phyloP scores from a whole-genome alignment of 2,113 vertebrate species.

The Pantherophis guttatus region DNA sequence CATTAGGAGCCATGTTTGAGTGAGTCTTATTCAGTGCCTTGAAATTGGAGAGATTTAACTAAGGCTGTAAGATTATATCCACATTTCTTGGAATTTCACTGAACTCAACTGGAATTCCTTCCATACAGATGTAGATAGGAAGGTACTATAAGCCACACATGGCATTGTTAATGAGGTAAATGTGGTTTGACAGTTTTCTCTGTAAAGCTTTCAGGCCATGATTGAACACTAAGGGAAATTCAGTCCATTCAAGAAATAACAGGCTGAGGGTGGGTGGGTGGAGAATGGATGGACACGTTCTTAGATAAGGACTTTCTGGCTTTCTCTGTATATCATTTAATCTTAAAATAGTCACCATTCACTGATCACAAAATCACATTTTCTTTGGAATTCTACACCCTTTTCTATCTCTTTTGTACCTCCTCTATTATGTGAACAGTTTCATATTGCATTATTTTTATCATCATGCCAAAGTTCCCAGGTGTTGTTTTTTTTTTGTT shows the following conservation, averaged over 20 bases:
- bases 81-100: neutral
- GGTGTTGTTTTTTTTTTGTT: constrained; percentile 2
- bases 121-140: neutral
- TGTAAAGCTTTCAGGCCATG: neutral
- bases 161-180: neutral
- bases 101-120: neutral
- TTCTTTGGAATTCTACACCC: constrained; percentile 45
- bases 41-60: neutral
- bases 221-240: neutral
- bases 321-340: constrained; percentile 21
- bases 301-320: neutral
- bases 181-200: neutral
- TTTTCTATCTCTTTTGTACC: constrained; percentile 30
- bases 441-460: constrained; percentile 49
- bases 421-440: constrained; percentile 27
- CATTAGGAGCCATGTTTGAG: neutral
- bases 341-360: constrained; percentile 22
- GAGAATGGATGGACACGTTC: neutral
- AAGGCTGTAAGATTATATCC: neutral
- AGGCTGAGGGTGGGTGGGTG: neutral
- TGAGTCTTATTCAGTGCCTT: neutral
- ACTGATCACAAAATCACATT: constrained; percentile 9
- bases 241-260: neutral
- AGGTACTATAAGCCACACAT: neutral
- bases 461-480: constrained; percentile 36